phyloP scores from a whole-genome alignment of 2,113 vertebrate genomes.

The Daubentonia madagascariensis region DNA sequence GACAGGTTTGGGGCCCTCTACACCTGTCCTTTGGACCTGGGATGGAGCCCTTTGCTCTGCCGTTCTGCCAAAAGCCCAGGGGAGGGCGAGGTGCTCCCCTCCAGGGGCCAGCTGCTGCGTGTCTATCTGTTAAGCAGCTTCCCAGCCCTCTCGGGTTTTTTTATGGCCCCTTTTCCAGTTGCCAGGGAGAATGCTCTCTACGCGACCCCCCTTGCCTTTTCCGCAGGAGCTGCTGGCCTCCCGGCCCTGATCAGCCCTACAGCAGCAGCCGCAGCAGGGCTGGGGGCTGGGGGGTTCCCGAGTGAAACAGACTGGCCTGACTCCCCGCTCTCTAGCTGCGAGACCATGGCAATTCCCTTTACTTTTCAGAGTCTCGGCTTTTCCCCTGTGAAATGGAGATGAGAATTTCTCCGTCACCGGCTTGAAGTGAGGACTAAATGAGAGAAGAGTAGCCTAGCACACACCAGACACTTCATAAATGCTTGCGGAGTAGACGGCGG shows the following conservation, averaged over 20 bases:
- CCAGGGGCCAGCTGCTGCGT: neutral
- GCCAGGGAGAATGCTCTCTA: slow-evolving; percentile 45
- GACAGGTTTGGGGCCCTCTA: neutral
- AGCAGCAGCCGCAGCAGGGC: neutral
- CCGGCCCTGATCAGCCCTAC: neutral
- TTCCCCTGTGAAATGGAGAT: neutral
- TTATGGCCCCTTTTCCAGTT: slow-evolving; percentile 55
- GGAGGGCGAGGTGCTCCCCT: neutral
- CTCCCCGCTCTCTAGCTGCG: fast-evolving
- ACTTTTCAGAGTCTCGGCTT: neutral
- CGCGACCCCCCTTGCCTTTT: neutral
- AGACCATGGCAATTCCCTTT: neutral
- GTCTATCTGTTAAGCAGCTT: neutral
- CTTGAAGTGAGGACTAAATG: neutral
- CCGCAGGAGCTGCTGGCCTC: neutral
- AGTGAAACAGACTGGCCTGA: neutral
- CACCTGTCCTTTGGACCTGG: neutral
- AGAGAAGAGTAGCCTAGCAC: neutral
- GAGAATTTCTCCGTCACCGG: neutral
- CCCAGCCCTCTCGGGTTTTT: neutral
- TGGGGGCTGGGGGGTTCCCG: neutral
- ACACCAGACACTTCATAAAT: neutral
- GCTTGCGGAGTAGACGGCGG: neutral
- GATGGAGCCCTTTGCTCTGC: neutral
- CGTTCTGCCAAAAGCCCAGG: slow-evolving; percentile 2